phyloP scores from a whole-genome alignment of 1,140 invertebrate species.

The Wasmannia auropunctata region DNA sequence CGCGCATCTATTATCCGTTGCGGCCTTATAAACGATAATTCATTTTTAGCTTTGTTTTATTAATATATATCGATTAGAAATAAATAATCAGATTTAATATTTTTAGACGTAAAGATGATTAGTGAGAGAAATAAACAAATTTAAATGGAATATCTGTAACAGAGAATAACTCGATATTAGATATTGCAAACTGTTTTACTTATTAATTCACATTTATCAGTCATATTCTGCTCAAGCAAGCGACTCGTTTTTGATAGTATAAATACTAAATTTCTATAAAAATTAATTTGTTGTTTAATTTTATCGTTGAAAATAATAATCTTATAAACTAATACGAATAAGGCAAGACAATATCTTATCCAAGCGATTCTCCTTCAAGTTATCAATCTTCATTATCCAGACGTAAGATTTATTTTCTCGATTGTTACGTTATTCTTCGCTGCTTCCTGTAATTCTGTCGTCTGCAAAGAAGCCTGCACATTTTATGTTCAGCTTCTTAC shows the following conservation, averaged over 20 bases:
- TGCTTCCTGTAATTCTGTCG: background rate
- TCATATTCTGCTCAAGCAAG: background rate
- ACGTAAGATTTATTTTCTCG: background rate
- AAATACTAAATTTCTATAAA: background rate
- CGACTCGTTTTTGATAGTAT: background rate
- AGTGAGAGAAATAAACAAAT: background rate
- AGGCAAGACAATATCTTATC: background rate
- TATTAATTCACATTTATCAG: background rate
- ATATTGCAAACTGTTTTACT: too few relatives aligned
- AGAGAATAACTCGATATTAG: background rate
- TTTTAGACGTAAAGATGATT: background rate
- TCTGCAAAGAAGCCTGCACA: background rate
- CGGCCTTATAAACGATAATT: background rate
- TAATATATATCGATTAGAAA: background rate
- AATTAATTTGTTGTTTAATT: background rate
- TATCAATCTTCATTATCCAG: background rate
- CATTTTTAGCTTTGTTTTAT: background rate
- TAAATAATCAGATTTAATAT: background rate
- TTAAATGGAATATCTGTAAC: background rate
- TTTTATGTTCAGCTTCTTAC: slow-evolving; percentile 21
- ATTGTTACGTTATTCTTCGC: background rate
- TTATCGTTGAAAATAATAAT: background rate
- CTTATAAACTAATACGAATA: background rate
- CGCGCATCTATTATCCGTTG: background rate
- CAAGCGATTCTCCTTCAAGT: background rate